Conservation (phyloP, 1,140 invertebrate genomes). For the Aphidius gifuensis region DNA sequence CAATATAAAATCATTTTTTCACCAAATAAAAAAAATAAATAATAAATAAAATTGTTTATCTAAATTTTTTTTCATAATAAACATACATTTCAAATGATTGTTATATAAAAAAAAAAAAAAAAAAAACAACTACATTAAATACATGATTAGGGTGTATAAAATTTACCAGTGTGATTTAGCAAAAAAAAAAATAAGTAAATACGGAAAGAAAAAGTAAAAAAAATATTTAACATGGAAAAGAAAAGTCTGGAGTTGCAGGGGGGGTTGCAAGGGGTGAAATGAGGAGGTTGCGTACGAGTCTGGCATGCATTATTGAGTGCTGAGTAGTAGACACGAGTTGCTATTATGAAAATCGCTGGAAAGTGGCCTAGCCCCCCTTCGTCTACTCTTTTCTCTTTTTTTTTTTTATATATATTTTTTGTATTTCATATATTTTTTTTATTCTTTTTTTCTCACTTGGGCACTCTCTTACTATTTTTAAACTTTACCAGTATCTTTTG, state of each 20-base stretch:
- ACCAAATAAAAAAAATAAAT: too few relatives aligned
- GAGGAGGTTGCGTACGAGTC: slow-evolving; percentile 26
- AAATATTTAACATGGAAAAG: neutral
- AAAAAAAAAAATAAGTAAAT: too few relatives aligned
- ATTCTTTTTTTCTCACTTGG: slow-evolving; percentile 1
- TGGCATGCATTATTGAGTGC: slow-evolving; percentile 33
- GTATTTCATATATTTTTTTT: slow-evolving; percentile 7
- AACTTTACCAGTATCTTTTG: neutral
- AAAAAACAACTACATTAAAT: too few relatives aligned
- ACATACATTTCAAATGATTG: too few relatives aligned
- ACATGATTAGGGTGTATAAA: too few relatives aligned
- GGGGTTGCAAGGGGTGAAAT: neutral
- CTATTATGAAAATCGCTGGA: slow-evolving; percentile 33
- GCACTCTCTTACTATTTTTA: neutral
- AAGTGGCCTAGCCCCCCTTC: slow-evolving; percentile 17
- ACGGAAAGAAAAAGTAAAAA: neutral
- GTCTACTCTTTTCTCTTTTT: neutral
- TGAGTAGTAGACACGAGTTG: slow-evolving; percentile 30
- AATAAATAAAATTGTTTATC: too few relatives aligned
- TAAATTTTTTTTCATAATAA: too few relatives aligned
- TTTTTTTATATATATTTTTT: slow-evolving; percentile 2
- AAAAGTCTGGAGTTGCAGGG: neutral
- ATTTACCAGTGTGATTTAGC: too few relatives aligned
- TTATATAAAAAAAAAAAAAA: too few relatives aligned
- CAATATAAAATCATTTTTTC: neutral